Evolutionary conservation across 2,113 vertebrate genomes (phyloP).

Genomic region (Corythaeola cristata): DNA sequence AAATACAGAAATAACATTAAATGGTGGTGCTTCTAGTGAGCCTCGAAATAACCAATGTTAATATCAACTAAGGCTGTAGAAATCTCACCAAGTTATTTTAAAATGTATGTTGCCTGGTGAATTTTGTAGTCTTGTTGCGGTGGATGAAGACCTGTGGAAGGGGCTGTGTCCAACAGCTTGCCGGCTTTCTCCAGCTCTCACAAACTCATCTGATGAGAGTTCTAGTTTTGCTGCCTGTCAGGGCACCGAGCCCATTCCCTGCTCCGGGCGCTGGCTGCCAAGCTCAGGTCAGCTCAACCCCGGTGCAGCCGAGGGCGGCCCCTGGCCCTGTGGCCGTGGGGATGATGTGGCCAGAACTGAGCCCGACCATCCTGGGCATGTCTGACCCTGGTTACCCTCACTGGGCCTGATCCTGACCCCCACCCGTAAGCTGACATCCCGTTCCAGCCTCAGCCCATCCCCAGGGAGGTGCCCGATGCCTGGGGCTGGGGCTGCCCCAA

Average conservation of each 20-base stretch:
- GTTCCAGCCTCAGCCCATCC: background rate
- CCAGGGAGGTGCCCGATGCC: fast-evolving
- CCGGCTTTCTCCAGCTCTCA: background rate
- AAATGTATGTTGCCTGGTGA: background rate
- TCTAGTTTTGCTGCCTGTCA: background rate
- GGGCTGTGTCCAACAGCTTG: background rate
- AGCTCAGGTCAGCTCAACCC: fast-evolving
- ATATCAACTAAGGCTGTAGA: background rate
- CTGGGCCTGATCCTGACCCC: background rate
- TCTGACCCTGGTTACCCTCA: background rate
- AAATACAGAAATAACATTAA: background rate
- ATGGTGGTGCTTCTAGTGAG: background rate
- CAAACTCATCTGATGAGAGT: background rate
- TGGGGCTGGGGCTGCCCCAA: background rate
- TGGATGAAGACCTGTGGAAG: background rate
- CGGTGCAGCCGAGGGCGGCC: background rate
- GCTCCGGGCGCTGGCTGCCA: fast-evolving
- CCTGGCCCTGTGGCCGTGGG: background rate
- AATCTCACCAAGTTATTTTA: background rate
- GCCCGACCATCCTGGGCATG: background rate
- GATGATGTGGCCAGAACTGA: background rate
- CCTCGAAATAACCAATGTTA: background rate
- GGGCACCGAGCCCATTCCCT: background rate
- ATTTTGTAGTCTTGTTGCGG: background rate
- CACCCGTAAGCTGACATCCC: background rate